Conservation (phyloP, 2,888 invertebrate genomes). For the Eulithis testata region DNA sequence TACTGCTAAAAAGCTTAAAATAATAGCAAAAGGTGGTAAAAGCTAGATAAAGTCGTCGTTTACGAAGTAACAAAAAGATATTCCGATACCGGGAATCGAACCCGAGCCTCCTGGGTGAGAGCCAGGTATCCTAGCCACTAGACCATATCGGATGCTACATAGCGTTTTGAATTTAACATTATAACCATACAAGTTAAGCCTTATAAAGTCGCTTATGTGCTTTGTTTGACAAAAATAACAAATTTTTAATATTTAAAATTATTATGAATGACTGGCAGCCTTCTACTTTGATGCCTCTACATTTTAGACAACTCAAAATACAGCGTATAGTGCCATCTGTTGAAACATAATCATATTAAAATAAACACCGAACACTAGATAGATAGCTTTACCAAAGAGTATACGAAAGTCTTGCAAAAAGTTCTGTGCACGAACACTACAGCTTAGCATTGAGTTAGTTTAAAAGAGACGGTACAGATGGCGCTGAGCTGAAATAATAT, state of each 20-base stretch:
- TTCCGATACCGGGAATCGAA: slow-evolving; percentile 86
- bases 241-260: too few relatives aligned
- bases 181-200: not conserved
- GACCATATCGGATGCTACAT: slow-evolving; percentile 76
- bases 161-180: not conserved
- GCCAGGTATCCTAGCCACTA: slow-evolving; percentile 90
- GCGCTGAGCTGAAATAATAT: not conserved
- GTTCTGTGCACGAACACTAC: too few relatives aligned
- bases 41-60: too few relatives aligned
- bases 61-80: slow-evolving; percentile 28
- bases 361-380: not conserved
- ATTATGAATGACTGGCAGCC: too few relatives aligned
- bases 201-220: not conserved
- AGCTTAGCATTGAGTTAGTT: not conserved
- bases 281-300: too few relatives aligned
- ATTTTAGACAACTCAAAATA: too few relatives aligned
- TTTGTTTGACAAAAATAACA: too few relatives aligned
- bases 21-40: too few relatives aligned
- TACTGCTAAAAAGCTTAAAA: too few relatives aligned
- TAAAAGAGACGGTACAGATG: not conserved
- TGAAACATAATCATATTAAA: not conserved
- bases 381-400: too few relatives aligned
- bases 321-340: slow-evolving; percentile 9
- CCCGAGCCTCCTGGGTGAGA: slow-evolving; percentile 88
- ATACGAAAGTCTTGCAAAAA: not conserved